phyloP scores from a whole-genome alignment of 2,113 vertebrate genomes.

The Micronycteris hirsuta region DNA sequence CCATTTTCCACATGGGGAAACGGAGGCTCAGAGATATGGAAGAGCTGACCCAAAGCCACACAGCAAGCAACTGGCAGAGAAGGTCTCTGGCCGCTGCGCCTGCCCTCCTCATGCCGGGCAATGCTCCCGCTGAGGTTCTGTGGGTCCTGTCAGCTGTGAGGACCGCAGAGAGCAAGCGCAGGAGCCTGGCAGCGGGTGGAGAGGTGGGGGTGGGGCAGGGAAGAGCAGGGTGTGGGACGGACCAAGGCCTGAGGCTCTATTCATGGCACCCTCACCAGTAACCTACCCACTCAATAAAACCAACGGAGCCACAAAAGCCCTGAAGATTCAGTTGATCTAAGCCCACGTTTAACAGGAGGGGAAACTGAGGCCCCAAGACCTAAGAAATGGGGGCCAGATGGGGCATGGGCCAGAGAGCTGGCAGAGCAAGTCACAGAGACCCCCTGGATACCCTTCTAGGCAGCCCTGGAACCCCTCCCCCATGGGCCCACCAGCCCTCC shows the following conservation, averaged over 20 bases:
- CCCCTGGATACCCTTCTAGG: neutral
- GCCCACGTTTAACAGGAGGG: neutral
- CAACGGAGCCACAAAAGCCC: neutral
- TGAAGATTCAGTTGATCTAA: neutral
- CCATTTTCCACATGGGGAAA: neutral
- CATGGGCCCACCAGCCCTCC: neutral
- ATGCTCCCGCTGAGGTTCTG: neutral
- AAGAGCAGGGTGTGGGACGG: accelerated
- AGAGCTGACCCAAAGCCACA: neutral
- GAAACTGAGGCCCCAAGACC: neutral
- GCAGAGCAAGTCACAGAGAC: neutral
- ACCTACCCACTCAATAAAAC: neutral
- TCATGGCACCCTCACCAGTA: neutral
- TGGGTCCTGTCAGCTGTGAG: neutral
- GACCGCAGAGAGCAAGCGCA: neutral
- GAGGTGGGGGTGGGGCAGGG: neutral
- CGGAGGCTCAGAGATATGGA: neutral
- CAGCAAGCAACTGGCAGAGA: neutral
- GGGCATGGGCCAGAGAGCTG: neutral
- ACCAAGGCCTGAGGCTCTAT: neutral
- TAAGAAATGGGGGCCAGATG: neutral
- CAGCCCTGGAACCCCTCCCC: neutral
- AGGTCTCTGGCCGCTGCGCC: neutral
- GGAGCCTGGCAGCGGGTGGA: neutral
- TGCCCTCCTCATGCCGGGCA: neutral